phyloP scores from a whole-genome alignment of 2,888 invertebrate genomes.

The Hydraecia micacea region DNA sequence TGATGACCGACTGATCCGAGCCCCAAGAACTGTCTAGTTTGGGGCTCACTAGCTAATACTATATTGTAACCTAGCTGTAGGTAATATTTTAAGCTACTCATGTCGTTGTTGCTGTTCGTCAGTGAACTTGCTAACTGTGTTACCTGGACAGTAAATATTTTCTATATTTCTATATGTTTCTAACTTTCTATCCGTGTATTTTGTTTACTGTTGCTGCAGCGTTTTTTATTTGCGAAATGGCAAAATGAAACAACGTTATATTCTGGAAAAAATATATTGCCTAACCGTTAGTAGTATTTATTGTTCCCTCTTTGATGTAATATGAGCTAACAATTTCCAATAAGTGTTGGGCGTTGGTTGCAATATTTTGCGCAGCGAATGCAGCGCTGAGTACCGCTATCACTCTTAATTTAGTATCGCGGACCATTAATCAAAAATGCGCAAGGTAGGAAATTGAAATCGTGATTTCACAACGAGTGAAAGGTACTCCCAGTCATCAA shows the following conservation, averaged over 20 bases:
- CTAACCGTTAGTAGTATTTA: background rate
- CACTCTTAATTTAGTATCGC: constrained; percentile 61
- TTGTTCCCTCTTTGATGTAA: constrained; percentile 7
- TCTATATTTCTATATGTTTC: too few species aligned
- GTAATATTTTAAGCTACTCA: too few species aligned
- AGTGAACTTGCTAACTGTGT: too few species aligned
- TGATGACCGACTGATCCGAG: too few species aligned
- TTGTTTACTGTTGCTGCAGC: constrained; percentile 22
- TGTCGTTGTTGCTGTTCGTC: too few species aligned
- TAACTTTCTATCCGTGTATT: constrained; percentile 30
- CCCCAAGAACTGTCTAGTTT: too few species aligned
- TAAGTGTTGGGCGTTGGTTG: constrained; percentile 32
- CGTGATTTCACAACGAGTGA: constrained; percentile 61
- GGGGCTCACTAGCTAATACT: too few species aligned
- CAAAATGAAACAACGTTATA: background rate
- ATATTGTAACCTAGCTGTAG: too few species aligned
- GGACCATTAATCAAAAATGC: constrained; percentile 63
- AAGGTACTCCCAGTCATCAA: constrained; percentile 53
- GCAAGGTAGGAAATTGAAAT: constrained; percentile 60
- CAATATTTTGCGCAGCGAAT: constrained; percentile 57
- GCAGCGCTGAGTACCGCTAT: constrained; percentile 49
- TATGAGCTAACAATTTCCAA: constrained; percentile 36
- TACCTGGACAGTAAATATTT: too few species aligned
- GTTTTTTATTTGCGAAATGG: constrained; percentile 34
- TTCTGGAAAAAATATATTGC: background rate